Conservation (phyloP, 2,113 vertebrate species). For the Sinocyclocheilus rhinocerous region DNA sequence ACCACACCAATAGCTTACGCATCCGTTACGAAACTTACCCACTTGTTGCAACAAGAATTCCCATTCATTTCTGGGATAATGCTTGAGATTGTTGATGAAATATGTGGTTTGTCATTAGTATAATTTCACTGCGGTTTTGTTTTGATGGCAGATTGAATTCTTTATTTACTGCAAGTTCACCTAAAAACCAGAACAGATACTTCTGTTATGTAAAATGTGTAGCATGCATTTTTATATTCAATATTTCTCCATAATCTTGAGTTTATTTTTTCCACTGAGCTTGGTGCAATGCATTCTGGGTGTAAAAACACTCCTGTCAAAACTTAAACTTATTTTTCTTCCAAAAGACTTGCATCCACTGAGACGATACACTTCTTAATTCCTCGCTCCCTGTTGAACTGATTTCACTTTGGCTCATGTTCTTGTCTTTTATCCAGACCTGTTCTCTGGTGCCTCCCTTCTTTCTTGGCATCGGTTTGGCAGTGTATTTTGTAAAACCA, state of each 20-base stretch:
- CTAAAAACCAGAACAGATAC: background rate
- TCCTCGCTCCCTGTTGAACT: constrained; percentile 31
- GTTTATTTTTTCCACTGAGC: background rate
- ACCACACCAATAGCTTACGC: background rate
- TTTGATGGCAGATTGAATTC: background rate
- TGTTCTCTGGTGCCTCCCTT: background rate
- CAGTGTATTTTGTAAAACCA: background rate
- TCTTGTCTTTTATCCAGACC: constrained; percentile 8
- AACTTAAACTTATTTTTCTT: background rate
- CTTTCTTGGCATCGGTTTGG: constrained; percentile 5
- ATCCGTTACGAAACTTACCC: background rate
- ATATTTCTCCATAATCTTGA: background rate
- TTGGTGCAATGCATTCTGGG: background rate
- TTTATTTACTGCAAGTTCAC: background rate
- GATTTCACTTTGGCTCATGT: constrained; percentile 19
- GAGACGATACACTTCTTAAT: constrained; percentile 4
- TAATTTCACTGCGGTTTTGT: background rate
- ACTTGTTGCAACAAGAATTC: background rate
- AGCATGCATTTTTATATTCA: background rate
- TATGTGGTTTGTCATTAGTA: background rate
- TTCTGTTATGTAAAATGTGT: background rate
- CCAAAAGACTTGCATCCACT: background rate
- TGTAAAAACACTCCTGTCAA: background rate
- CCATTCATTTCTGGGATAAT: background rate
- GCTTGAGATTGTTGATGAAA: background rate